Conservation (phyloP, 2,797 vertebrate species). For the Botia almorhae region DNA sequence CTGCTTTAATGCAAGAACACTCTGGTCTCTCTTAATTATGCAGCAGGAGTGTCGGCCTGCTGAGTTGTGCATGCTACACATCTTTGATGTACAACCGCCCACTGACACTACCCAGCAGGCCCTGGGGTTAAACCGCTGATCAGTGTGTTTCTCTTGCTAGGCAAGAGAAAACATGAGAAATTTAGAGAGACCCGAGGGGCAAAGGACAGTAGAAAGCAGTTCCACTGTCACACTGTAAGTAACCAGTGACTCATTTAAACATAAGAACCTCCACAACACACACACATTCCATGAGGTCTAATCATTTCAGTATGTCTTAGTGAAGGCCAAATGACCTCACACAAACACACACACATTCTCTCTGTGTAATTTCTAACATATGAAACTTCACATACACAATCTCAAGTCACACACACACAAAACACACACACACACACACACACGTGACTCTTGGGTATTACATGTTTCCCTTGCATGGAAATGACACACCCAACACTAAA, state of each 20-base stretch:
- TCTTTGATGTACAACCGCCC: constrained; percentile 28
- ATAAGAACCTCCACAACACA: constrained; percentile 21
- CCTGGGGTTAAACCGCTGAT: constrained; percentile 11
- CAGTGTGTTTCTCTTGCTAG: constrained; percentile 21
- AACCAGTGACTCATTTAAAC: constrained; percentile 12
- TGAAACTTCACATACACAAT: not conserved
- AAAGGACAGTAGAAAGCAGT: constrained; percentile 22
- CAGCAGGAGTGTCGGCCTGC: constrained; percentile 9
- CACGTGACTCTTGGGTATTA: not conserved
- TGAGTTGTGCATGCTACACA: constrained; percentile 19
- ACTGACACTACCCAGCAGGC: constrained; percentile 27
- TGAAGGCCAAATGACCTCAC: constrained; percentile 19
- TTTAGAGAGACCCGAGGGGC: not conserved
- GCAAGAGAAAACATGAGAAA: not conserved
- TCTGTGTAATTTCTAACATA: too few relatives aligned
- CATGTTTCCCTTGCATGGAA: not conserved
- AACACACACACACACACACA: too few relatives aligned
- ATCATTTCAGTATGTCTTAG: constrained; percentile 36
- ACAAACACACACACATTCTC: not conserved
- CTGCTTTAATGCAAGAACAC: not conserved
- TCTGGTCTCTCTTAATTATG: constrained; percentile 15
- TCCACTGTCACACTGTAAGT: constrained; percentile 7
- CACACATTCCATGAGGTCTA: constrained; percentile 21
- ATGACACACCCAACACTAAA: not conserved
- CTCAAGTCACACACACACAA: too few relatives aligned